Conservation (phyloP, 2,888 invertebrate genomes). For the Nemoura dubitans region DNA sequence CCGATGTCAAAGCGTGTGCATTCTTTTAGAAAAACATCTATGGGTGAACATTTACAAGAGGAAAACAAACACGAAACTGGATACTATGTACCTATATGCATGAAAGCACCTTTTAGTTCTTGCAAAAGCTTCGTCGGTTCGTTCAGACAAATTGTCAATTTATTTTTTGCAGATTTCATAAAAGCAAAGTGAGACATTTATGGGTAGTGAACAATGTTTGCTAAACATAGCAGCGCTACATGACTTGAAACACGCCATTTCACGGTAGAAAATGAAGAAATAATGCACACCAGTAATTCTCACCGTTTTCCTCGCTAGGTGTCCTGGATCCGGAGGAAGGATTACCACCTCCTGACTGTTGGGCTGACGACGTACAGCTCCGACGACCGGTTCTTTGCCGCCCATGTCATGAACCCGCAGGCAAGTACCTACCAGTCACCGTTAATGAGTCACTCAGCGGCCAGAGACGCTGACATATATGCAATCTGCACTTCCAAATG, state of each 20-base stretch:
- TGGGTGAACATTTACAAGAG: not conserved
- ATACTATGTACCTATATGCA: not conserved
- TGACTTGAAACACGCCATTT: not conserved
- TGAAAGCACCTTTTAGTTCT: not conserved
- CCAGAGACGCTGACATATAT: too few relatives aligned
- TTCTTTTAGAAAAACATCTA: not conserved
- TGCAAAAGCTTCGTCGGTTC: not conserved
- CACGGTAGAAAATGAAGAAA: not conserved
- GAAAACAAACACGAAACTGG: not conserved
- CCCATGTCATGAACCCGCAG: constrained; percentile 59
- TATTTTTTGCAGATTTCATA: not conserved
- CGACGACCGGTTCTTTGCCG: constrained; percentile 72
- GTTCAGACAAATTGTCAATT: not conserved
- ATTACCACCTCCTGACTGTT: constrained; percentile 72
- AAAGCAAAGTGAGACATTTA: not conserved
- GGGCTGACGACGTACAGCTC: constrained; percentile 72
- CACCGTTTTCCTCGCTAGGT: constrained; percentile 62
- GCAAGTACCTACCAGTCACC: constrained; percentile 22
- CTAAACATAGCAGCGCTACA: not conserved
- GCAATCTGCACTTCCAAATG: too few relatives aligned
- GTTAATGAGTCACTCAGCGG: not conserved
- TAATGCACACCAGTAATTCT: not conserved
- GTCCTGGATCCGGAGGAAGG: constrained; percentile 75
- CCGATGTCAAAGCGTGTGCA: not conserved
- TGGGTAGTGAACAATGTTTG: not conserved